Evolutionary conservation across 2,888 invertebrate species (phyloP).

Genomic region (Coelopa pilipes): DNA sequence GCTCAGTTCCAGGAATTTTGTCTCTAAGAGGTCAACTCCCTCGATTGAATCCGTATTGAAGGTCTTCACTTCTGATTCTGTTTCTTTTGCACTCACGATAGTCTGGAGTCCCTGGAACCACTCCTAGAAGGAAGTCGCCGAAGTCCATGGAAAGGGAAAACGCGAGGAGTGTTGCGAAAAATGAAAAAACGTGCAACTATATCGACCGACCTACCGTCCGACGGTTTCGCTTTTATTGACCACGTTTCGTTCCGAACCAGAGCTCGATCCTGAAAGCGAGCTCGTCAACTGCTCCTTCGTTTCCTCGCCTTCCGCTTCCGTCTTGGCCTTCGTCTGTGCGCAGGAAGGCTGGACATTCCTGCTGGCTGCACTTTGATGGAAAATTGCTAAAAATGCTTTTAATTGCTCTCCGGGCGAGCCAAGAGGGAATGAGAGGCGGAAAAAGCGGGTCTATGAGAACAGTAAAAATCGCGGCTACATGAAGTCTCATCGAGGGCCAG

Average conservation of each 20-base stretch:
- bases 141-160: conserved; percentile 8
- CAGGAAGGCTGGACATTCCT: not conserved
- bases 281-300: not conserved
- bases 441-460: not conserved
- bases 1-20: too few relatives aligned
- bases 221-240: conserved; percentile 33
- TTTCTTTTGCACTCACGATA: too few relatives aligned
- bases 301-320: not conserved
- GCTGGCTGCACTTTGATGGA: not conserved
- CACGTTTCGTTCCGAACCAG: not conserved
- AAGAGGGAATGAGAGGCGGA: not conserved
- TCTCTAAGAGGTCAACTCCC: too few relatives aligned
- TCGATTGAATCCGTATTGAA: too few relatives aligned
- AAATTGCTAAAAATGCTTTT: not conserved
- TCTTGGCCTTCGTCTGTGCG: not conserved
- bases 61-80: too few relatives aligned
- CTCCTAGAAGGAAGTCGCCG: not conserved
- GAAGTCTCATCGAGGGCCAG: too few relatives aligned
- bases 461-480: not conserved
- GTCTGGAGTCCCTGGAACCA: not conserved
- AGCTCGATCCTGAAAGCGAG: not conserved
- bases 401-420: not conserved
- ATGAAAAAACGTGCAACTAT: not conserved
- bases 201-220: not conserved
- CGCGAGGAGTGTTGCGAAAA: not conserved